Evolutionary conservation across 2,113 vertebrate species (phyloP), one percentile per base, ranked within the genome.

Genomic region (Percina caprodes): DNA sequence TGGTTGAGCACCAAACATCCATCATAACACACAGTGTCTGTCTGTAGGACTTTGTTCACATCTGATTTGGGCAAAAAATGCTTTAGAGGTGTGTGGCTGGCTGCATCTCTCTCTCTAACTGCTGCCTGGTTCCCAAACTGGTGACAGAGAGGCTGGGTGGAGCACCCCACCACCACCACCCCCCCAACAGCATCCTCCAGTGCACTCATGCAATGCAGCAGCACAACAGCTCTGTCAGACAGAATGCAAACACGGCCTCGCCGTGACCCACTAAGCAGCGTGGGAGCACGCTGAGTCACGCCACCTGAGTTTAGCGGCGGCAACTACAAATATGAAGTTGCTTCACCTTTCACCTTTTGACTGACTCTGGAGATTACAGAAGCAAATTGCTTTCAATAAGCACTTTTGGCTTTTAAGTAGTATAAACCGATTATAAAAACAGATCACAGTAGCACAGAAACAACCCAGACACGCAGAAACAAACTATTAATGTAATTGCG

Each of bases 1-100:
- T 87, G 90, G 86, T 74, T 87, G 92, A 94, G 85, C 87, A 92
- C 85, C 83, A 88, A 86, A 88, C 87, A 93, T 87, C 85, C 83
- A 56, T 90, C 88, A 87, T 76, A 85, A 93, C 74, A 59, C 80
- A 60, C 54, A 46, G n/a, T 72, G 86, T 87, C 78, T 56, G 84
- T 74, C 81, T 85, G 65, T 69, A 55, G 63, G 75, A 78, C 77
- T 87, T 88, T 83, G 74, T 75, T 83, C 33, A 5, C 19, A 46
- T 80, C 66, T 26, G 63, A 59, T 69, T 86, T 80, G 49, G 70
- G 60, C 11, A 56, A 60, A 56, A 56, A 77, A 74, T 24, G 52
- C 76, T 77, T 82, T 54, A 59, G 68, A 91, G 86, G 88, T 87
- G 85, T 85, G 66, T 33, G 62, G 76, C 79, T 33, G 62, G 76